Percentiles rank a stretch among this genome's conserved stretches.
Conservation (phyloP, 2,888 invertebrate genomes). For the Ochropleura leucogaster region DNA sequence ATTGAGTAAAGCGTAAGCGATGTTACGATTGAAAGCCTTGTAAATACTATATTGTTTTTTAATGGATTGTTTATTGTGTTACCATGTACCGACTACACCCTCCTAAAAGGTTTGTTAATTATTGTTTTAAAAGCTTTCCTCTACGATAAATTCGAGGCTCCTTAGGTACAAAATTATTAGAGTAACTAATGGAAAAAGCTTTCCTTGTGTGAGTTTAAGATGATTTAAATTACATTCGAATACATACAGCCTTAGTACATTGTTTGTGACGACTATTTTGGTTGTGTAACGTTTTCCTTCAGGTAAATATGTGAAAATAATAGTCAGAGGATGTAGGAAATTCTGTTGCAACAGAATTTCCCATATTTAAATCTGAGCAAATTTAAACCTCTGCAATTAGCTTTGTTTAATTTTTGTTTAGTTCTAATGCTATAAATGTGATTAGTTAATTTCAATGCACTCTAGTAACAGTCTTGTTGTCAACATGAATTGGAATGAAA, state of each 20-base stretch:
- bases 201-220: background rate
- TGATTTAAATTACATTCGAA: background rate
- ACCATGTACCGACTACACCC: background rate
- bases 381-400: constrained; percentile 13
- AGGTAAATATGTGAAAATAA: background rate
- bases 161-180: background rate
- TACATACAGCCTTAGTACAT: background rate
- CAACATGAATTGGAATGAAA: constrained; percentile 9
- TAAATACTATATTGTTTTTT: constrained; percentile 4
- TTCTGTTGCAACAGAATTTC: background rate
- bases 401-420: constrained; percentile 37
- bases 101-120: constrained; percentile 6
- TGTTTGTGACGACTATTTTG: constrained; percentile 6
- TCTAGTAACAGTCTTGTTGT: constrained; percentile 23
- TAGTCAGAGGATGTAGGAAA: background rate
- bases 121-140: background rate
- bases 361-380: background rate
- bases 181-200: background rate
- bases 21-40: constrained; percentile 4
- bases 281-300: constrained; percentile 25
- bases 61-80: constrained; percentile 2
- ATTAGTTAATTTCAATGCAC: background rate
- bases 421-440: constrained; percentile 2
- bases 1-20: constrained; percentile 31
- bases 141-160: background rate